These are phyloP conservation scores for Danio rerio DNA, from an alignment of 2,113 vertebrate species.

Conservation along the genomic window GRCz12tu NC_133187.1:31346001-31346500, in stretches of 20 bases:
- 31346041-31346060: conserved; percentile 74
- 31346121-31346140: conserved; percentile 75
- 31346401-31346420: too few species aligned
- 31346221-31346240: conserved; percentile 8
- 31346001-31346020: conserved; percentile 73
- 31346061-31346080: conserved; percentile 76
- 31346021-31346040: conserved; percentile 68
- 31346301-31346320: too few species aligned
- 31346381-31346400: too few species aligned
- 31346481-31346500: too few species aligned
- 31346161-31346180: conserved; percentile 32
- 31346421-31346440: too few species aligned
- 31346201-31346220: conserved; percentile 26
- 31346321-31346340: too few species aligned
- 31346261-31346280: too few species aligned
- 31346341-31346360: too few species aligned
- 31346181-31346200: conserved; percentile 20
- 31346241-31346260: not conserved
- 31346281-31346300: too few species aligned
- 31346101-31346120: conserved; percentile 79
- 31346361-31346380: too few species aligned
- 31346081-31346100: conserved; percentile 75
- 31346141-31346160: conserved; percentile 68
- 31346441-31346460: too few species aligned
- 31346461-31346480: too few species aligned